Evolutionary conservation across 2,113 vertebrate genomes (phyloP).

Genomic region (Coregonus clupeaformis): DNA sequence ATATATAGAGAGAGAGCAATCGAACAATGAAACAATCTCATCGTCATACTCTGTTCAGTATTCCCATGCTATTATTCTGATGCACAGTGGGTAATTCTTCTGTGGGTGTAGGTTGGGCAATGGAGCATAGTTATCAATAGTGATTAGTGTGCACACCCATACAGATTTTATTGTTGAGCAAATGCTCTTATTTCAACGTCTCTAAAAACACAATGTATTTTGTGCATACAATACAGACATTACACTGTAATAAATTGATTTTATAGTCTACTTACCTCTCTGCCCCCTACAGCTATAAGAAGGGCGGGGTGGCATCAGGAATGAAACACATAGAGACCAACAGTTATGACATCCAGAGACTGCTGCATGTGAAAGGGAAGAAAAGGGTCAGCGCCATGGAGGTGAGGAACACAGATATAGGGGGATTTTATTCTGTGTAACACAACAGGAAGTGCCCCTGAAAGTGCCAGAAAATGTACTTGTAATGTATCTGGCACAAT

Average conservation of each 20-base stretch:
- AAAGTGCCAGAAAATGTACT: too few species aligned
- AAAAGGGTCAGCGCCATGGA: slow-evolving; percentile 79
- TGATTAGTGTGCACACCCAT: too few species aligned
- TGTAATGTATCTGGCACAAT: background rate
- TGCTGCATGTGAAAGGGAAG: slow-evolving; percentile 86
- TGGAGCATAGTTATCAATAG: background rate
- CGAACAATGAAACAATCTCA: background rate
- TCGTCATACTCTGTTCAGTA: background rate
- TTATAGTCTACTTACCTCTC: background rate
- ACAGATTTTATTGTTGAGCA: too few species aligned
- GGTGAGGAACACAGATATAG: slow-evolving; percentile 53
- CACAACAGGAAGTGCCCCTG: background rate
- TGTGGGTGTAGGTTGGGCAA: background rate
- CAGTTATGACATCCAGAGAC: slow-evolving; percentile 73
- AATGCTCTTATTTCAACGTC: too few species aligned
- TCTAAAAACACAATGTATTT: too few species aligned
- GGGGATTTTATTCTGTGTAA: background rate
- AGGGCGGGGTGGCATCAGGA: slow-evolving; percentile 82
- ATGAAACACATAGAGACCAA: slow-evolving; percentile 86
- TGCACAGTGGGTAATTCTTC: too few species aligned
- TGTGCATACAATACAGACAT: too few species aligned
- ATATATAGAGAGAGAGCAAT: too few species aligned
- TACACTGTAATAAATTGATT: background rate
- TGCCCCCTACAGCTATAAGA: slow-evolving; percentile 74
- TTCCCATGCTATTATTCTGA: background rate